A percentile compares a stretch with the other conserved stretches of the same genome.
phyloP scores from a whole-genome alignment of 2,888 invertebrate genomes.

The Neoaliturus tenellus region DNA sequence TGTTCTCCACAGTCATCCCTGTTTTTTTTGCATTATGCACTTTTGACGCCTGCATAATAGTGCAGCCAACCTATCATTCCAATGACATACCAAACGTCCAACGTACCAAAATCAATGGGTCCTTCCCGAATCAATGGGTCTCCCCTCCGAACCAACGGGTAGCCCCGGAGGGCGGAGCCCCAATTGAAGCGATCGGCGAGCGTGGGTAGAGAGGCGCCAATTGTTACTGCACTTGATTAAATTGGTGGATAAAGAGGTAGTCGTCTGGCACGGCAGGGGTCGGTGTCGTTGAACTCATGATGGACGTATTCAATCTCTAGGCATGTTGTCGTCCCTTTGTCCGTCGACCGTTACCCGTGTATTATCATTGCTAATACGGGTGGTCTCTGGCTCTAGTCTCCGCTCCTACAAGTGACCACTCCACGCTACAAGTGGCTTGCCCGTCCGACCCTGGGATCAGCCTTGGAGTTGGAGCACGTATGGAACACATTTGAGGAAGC shows the following conservation, averaged over 20 bases:
- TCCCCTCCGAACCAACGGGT: not conserved
- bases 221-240: conserved; percentile 41
- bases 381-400: not conserved
- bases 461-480: too few species aligned
- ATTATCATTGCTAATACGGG: conserved; percentile 51
- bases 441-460: too few species aligned
- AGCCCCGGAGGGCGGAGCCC: conserved; percentile 1
- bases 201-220: conserved; percentile 32
- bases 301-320: conserved; percentile 50
- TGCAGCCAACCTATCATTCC: not conserved
- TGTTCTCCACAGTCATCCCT: not conserved
- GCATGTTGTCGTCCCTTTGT: conserved; percentile 46
- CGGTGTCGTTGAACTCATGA: conserved; percentile 50
- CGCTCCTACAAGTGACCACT: not conserved
- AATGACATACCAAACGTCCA: not conserved
- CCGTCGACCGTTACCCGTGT: conserved; percentile 39
- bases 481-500: too few species aligned
- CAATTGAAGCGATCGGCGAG: conserved; percentile 23
- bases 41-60: conserved; percentile 17
- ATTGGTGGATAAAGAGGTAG: conserved; percentile 25
- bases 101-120: not conserved
- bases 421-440: too few species aligned
- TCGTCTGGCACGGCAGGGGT: not conserved
- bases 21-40: not conserved
- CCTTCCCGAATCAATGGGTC: not conserved